phyloP scores from a whole-genome alignment of 2,113 vertebrate species.

The Pterocles gutturalis region DNA sequence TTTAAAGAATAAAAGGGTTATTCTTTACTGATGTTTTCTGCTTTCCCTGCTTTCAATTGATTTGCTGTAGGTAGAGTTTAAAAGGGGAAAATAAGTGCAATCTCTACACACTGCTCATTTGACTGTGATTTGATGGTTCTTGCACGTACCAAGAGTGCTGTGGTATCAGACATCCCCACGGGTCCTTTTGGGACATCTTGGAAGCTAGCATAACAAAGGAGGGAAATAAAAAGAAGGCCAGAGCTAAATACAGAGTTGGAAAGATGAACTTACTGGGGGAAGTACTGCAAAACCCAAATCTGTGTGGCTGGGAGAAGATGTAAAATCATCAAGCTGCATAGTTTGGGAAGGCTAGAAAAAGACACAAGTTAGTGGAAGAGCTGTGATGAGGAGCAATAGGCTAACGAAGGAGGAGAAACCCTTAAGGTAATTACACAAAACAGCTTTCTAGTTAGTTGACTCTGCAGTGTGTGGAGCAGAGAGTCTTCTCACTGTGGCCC shows the following conservation, averaged over 20 bases:
- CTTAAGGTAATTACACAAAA: neutral
- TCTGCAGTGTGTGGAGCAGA: neutral
- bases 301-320: neutral
- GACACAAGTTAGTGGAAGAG: neutral
- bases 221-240: neutral
- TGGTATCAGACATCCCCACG: neutral
- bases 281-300: neutral
- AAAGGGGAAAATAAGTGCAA: neutral
- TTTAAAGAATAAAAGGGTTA: conserved; percentile 41
- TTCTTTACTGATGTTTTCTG: conserved; percentile 40
- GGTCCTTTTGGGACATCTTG: neutral
- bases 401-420: neutral
- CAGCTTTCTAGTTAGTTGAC: neutral
- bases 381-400: neutral
- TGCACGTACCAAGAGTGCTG: neutral
- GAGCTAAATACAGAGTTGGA: conserved; percentile 3
- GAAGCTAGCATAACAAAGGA: neutral
- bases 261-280: conserved; percentile 14
- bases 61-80: conserved; percentile 38
- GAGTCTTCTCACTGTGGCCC: neutral
- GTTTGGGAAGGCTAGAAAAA: neutral
- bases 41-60: conserved; percentile 27
- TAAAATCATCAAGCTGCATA: neutral
- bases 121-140: neutral
- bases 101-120: neutral